Evolutionary conservation across 2,113 vertebrate species (phyloP), one percentile per base, ranked within the genome.

Genomic region (Plotosus lineatus): DNA sequence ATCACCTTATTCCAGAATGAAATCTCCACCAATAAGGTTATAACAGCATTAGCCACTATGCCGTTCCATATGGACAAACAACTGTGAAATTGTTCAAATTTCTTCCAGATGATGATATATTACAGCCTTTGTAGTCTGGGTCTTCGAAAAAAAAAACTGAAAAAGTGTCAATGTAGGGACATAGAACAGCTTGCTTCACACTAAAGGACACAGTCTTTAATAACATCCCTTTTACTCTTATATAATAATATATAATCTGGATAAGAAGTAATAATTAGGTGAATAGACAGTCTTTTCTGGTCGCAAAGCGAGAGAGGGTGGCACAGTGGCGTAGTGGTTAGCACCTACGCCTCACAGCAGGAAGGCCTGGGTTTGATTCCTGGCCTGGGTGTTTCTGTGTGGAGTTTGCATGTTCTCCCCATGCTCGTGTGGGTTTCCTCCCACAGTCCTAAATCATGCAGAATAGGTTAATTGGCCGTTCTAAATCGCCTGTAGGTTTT

Each of bases 111-210:
- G 42, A 74, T 76, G 60, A 23, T 1, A 12, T 9, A 66, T 12
- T 63, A 48, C 73, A 69, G 56, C 55, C 40, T 26, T 42, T 79
- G 33, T 21, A 33, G 33, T 79, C 51, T 75, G 61, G 17, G 36
- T 36, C 60, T 60, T 55, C 78, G 50, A 73, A 44, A 56, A 79
- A 74, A 79, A 74, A 79, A 73, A 26, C 46, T 50, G 65, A 51
- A 38, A 42, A 55, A 31, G 56, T 63, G 36, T 46, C 28, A 73
- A 9, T 56, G 38, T 60, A n/a, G 33, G 53, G 63, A 50, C 36
- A 48, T 74, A 55, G 42, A 66, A 65, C 17, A 21, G 61, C 21
- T 63, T 38, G 21, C 21, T 8, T 26, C 19, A 66, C 19, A 15
- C 23, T 48, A 8, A 36, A 63, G 46, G 21, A 50, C 6, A 4